phyloP scores from a whole-genome alignment of 2,797 vertebrate species.

The Gambelia wislizenii region DNA sequence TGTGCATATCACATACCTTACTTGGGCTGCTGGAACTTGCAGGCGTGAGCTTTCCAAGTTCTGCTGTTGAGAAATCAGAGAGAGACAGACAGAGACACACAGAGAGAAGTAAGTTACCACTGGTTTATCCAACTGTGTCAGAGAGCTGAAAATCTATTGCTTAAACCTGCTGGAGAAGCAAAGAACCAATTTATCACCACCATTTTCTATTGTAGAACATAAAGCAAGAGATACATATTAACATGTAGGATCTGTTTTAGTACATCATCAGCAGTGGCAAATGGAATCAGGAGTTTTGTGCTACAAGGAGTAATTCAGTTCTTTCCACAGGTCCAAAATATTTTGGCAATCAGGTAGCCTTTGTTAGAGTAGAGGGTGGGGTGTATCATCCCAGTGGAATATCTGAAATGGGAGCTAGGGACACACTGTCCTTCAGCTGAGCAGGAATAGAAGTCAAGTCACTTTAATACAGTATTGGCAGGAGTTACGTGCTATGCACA shows the following conservation, averaged over 20 bases:
- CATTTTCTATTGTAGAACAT: constrained; percentile 5
- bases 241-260: too few relatives aligned
- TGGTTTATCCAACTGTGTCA: neutral
- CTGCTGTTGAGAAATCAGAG: constrained; percentile 73
- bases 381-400: constrained; percentile 32
- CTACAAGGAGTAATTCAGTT: constrained; percentile 51
- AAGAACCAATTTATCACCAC: neutral
- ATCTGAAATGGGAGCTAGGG: constrained; percentile 71
- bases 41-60: constrained; percentile 76
- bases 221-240: neutral
- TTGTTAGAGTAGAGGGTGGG: constrained; percentile 41
- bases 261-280: too few relatives aligned
- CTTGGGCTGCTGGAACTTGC: constrained; percentile 78
- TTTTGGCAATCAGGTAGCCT: constrained; percentile 55
- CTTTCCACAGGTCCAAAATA: constrained; percentile 21
- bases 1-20: constrained; percentile 72
- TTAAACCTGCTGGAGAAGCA: constrained; percentile 14
- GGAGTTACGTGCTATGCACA: constrained; percentile 60
- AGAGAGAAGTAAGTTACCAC: constrained; percentile 55
- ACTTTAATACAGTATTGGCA: constrained; percentile 67
- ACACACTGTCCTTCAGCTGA: constrained; percentile 75
- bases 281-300: neutral
- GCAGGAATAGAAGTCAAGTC: constrained; percentile 78
- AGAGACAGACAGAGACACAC: constrained; percentile 56
- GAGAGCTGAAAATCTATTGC: neutral